These are phyloP conservation scores for Rhinoraja longicauda DNA, from an alignment of 2,797 vertebrate species.

Conservation along the genomic window DNA sequence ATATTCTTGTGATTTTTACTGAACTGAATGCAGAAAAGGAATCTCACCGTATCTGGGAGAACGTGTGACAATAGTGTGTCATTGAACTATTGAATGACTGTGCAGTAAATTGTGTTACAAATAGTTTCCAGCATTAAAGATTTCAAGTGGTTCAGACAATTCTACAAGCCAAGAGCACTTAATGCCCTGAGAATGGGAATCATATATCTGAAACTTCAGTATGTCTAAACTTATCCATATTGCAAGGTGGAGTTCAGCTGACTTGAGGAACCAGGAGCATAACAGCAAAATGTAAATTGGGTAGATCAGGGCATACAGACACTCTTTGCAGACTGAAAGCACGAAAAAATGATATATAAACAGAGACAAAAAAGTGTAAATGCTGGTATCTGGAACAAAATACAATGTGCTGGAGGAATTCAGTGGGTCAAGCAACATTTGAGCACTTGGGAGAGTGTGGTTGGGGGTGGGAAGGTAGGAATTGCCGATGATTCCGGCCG, in stretches of 20 bases:
- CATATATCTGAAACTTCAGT: not conserved
- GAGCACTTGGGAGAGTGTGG: too few species aligned
- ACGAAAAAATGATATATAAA: not conserved
- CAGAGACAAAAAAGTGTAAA: too few species aligned
- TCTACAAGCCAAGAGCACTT: not conserved
- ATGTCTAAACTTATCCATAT: not conserved
- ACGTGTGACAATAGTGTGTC: not conserved
- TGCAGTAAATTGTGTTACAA: not conserved
- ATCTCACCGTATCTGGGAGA: too few species aligned
- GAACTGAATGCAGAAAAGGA: too few species aligned
- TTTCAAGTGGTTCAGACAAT: not conserved
- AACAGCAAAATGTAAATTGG: not conserved
- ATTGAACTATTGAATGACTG: not conserved
- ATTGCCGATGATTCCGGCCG: too few species aligned
- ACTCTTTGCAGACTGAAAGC: not conserved
- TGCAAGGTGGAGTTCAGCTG: not conserved
- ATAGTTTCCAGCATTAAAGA: not conserved
- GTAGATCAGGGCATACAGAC: not conserved
- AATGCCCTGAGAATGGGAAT: not conserved
- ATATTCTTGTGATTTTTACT: too few species aligned
- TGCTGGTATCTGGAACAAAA: too few species aligned
- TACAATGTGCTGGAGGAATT: too few species aligned
- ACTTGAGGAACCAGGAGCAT: not conserved
- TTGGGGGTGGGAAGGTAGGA: too few species aligned
- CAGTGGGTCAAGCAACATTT: too few species aligned